Conservation (phyloP, 2,797 vertebrate species). For the Anniella stebbinsi region DNA sequence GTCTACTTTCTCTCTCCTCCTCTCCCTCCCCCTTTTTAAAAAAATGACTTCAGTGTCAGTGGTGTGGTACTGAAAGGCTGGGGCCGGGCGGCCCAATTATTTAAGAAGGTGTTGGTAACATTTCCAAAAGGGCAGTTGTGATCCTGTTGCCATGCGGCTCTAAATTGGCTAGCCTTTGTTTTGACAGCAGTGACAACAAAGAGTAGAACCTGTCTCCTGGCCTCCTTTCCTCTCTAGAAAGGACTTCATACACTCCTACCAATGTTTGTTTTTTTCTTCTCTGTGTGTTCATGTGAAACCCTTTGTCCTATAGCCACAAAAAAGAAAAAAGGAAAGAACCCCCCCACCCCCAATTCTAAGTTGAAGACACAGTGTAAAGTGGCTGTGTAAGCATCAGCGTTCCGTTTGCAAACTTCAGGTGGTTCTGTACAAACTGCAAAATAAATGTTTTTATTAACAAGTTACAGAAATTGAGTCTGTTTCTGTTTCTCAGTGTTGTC, state of each 20-base stretch:
- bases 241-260: conserved; percentile 81
- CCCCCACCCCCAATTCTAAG: conserved; percentile 39
- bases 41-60: background rate
- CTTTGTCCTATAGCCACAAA: conserved; percentile 50
- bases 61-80: conserved; percentile 10
- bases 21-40: background rate
- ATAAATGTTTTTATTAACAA: conserved; percentile 95
- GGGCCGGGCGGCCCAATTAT: background rate
- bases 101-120: background rate
- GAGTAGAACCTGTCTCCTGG: conserved; percentile 23
- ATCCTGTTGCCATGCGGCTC: background rate
- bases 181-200: conserved; percentile 11
- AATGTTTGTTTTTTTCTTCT: conserved; percentile 43
- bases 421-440: conserved; percentile 89
- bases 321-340: background rate
- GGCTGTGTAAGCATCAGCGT: conserved; percentile 57
- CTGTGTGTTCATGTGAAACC: conserved; percentile 71
- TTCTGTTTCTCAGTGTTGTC: fast-evolving
- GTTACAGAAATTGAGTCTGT: background rate
- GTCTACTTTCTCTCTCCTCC: background rate
- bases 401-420: conserved; percentile 73
- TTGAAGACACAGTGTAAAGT: conserved; percentile 62
- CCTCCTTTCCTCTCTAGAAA: conserved; percentile 60
- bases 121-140: background rate
- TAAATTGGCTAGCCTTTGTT: background rate